phyloP scores from a whole-genome alignment of 2,113 vertebrate species.

The Pedetes capensis region DNA sequence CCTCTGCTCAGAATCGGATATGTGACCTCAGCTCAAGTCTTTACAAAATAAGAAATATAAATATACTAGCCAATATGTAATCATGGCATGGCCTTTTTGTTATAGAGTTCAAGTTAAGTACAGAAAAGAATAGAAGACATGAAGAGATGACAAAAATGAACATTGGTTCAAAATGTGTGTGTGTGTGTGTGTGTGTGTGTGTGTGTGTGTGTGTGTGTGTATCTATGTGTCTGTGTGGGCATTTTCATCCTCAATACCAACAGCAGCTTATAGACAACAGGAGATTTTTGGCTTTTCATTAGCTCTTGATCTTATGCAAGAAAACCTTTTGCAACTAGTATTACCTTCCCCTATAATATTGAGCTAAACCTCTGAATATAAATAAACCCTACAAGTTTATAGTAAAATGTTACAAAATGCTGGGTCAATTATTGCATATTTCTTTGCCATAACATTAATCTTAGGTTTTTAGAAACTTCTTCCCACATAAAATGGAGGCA shows the following conservation, averaged over 20 bases:
- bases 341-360: not conserved
- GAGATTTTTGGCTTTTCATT: not conserved
- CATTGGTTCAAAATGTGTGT: not conserved
- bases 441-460: not conserved
- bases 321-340: not conserved
- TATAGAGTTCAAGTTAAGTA: not conserved
- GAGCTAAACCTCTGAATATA: not conserved
- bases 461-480: conserved; percentile 26
- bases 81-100: not conserved
- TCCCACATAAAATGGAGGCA: not conserved
- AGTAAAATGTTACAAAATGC: not conserved
- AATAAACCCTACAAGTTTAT: not conserved
- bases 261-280: not conserved
- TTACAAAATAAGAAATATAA: conserved; percentile 1
- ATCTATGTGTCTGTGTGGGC: not conserved
- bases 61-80: not conserved
- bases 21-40: not conserved
- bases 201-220: not conserved
- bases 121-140: not conserved
- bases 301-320: not conserved
- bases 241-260: not conserved
- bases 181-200: not conserved
- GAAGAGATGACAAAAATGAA: not conserved
- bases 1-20: not conserved
- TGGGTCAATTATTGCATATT: not conserved